These are phyloP conservation scores for Pollenia amentaria DNA, from an alignment of 2,888 invertebrate species.

Conservation along the genomic window DNA sequence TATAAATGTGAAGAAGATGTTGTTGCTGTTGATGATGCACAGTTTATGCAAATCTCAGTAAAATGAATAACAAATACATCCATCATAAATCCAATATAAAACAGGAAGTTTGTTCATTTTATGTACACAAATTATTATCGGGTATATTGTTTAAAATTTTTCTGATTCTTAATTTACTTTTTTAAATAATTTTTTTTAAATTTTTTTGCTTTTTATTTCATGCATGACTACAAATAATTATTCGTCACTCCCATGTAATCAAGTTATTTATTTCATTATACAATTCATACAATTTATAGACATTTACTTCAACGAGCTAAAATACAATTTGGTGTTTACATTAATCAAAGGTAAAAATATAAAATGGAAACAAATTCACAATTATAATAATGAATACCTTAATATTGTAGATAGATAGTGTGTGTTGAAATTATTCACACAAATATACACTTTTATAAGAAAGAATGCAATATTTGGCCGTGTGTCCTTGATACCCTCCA, in stretches of 20 bases:
- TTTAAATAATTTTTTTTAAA: too few relatives aligned
- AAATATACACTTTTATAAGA: too few relatives aligned
- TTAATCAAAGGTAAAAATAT: background rate
- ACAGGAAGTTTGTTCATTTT: background rate
- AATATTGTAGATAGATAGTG: too few relatives aligned
- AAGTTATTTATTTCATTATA: background rate
- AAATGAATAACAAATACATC: background rate
- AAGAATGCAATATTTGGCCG: too few relatives aligned
- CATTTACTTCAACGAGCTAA: slow-evolving; percentile 10
- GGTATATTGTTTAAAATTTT: too few relatives aligned
- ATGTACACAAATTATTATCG: too few relatives aligned
- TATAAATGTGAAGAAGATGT: background rate
- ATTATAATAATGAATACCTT: too few relatives aligned
- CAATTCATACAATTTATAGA: background rate
- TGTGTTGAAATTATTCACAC: too few relatives aligned
- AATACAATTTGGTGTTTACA: background rate
- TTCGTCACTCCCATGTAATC: background rate
- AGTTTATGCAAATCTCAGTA: slow-evolving; percentile 31
- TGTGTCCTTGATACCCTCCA: too few relatives aligned
- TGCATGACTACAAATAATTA: slow-evolving; percentile 3
- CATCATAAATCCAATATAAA: background rate
- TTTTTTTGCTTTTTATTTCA: background rate
- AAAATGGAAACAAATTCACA: too few relatives aligned
- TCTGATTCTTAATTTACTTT: too few relatives aligned
- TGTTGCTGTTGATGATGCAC: slow-evolving; percentile 13